Evolutionary conservation across 2,888 invertebrate genomes (phyloP), one percentile per base, ranked within the genome.

Genomic region (Caenorhabditis becei): DNA sequence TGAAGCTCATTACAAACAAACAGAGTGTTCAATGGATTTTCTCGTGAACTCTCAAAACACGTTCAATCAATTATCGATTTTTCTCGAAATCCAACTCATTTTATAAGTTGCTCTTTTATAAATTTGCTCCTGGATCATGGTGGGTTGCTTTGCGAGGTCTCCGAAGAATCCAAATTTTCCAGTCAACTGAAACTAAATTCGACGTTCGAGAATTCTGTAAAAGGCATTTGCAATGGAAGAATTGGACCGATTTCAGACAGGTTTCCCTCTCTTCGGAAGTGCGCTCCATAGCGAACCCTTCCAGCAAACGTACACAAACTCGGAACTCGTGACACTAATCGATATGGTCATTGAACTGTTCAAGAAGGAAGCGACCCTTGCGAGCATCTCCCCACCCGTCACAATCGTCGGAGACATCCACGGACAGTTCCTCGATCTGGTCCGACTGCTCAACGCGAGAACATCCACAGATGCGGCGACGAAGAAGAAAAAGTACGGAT

Each of bases 361-460:
- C 61, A 66, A 63, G 56, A 47, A 49, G 4, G 80, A 81, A 32
- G 23, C 23, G 11, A 49, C 62, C 1, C 56, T 81, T 10, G 80
- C 71, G 14, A 14, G 24, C 5, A 28, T 77, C 5, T 37, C 56
- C 1, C 80, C 80, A 11, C 80, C 80, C 0, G 49, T 58, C 28
- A 37, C 53, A 10, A 61, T 81, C 14, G 77, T 81, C 28, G 80
- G 80, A 2, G 80, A 81, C 37, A 81, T 81, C 54, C 80, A 81
- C 49, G 80, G 80, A 20, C 80, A 81, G 37, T 77, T 37, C 49
- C 37, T 47, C 7, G 80, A 81, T 41, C 41, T 81, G 11, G 37
- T 77, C 1, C 47, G 80, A 16, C 58, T 81, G 14, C 37, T 80
- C 32, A 80, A 70, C 35, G 26, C n/a, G 16, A 11, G n/a, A 16